phyloP scores from a whole-genome alignment of 2,888 invertebrate genomes.

The Boloria selene region DNA sequence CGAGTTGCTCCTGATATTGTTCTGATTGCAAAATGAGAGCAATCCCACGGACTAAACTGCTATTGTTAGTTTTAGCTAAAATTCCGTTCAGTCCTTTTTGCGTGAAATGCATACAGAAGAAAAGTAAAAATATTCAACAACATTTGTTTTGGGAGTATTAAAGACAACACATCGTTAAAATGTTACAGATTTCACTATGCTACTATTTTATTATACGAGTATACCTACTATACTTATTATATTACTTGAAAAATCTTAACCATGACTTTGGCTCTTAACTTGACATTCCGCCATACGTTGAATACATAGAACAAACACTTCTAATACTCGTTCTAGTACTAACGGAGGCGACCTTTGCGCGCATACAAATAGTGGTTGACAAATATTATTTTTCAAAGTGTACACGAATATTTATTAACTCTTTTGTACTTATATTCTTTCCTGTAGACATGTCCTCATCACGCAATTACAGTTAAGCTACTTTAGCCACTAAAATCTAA shows the following conservation, averaged over 20 bases:
- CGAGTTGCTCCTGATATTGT: too few species aligned
- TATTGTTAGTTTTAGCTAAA: too few species aligned
- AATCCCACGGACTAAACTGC: too few species aligned
- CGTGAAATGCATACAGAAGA: too few species aligned
- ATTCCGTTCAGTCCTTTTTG: too few species aligned
- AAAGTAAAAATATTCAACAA: too few species aligned
- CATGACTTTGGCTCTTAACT: conserved; percentile 23
- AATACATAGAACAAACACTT: conserved; percentile 54
- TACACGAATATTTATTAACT: conserved; percentile 23
- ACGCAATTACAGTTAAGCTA: conserved; percentile 9
- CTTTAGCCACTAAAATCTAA: neutral
- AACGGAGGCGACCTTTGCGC: conserved; percentile 62
- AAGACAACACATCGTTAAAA: too few species aligned
- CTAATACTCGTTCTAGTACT: conserved; percentile 41
- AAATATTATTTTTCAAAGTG: conserved; percentile 53
- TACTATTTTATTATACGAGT: too few species aligned
- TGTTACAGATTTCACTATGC: too few species aligned
- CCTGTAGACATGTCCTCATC: conserved; percentile 9
- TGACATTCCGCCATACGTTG: conserved; percentile 53
- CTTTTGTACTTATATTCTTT: conserved; percentile 21
- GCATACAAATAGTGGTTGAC: conserved; percentile 57
- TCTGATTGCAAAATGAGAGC: too few species aligned
- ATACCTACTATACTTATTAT: too few species aligned
- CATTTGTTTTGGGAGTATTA: too few species aligned
- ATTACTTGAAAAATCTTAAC: conserved; percentile 21